Evolutionary conservation across 2,113 vertebrate species (phyloP), one percentile per base, ranked within the genome.

Genomic region (Atherinomorus stipes): DNA sequence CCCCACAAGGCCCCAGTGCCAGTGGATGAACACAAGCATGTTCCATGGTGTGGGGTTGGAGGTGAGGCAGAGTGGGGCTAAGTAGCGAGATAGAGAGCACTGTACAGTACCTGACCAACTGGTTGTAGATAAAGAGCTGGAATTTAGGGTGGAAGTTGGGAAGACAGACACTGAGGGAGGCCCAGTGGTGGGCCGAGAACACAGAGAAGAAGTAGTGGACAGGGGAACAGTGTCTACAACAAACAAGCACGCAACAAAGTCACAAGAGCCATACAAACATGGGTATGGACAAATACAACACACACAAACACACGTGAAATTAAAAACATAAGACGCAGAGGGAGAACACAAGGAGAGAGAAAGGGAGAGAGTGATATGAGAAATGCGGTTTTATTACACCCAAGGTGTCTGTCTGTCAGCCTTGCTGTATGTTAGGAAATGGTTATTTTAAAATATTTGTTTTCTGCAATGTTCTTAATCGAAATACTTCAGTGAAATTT

Each of bases 201-300:
- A 99, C 96, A 98, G 97, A 99, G 96, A 99, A 96, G 96, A 99
- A 98, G 96, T 94, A 98, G 95, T 97, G 97, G 94, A 99, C 96
- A 94, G 97, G 96, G 95, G 96, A 98, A 94, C 96, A 96, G 96
- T 97, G 95, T 96, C 97, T 99, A 97, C 93, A 97, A 96, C 82
- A 90, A 73, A 91, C 81, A 92, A 75, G 89, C 80, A 87, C 68
- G 80, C 78, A 86, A 84, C 79, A 88, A 7, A 84, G 60, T 77
- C 75, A 90, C 44, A 60, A 53, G 65, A 64, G 64, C 52, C 82
- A 64, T 64, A 78, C 56, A 22, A 47, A 85, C 54, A 61, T 31
- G 70, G 76, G 71, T 4, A 61, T 21, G 44, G 21, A 77, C 40
- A 56, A 21, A 61, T 18, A 78, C 22, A 66, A 62, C 45, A 53